A percentile compares a stretch with the other conserved stretches of the same genome.
Evolutionary conservation across 2,113 vertebrate species (phyloP).

Genomic region (Apodemus speciosus): DNA sequence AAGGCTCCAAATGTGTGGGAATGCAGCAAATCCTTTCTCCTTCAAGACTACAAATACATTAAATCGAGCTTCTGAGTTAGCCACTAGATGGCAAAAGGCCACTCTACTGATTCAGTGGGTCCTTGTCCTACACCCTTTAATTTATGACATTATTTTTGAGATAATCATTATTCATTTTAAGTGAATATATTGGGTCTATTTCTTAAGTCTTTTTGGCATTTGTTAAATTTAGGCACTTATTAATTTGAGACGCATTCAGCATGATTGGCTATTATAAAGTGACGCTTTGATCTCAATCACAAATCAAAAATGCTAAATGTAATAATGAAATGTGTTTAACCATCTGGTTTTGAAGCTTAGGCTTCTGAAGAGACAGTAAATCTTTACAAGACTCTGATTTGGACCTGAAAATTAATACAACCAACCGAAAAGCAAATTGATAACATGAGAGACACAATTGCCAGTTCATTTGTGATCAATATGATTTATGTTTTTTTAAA

Average conservation of each 20-base stretch:
- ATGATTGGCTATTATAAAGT: background rate
- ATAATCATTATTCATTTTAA: background rate
- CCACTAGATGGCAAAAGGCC: background rate
- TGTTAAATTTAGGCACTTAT: background rate
- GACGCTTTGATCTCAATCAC: background rate
- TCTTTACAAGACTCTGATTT: background rate
- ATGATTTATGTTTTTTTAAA: background rate
- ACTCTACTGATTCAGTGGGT: background rate
- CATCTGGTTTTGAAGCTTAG: background rate
- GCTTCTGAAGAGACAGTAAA: background rate
- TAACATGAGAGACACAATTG: background rate
- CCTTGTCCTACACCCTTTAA: background rate
- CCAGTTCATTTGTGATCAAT: background rate
- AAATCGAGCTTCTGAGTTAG: background rate
- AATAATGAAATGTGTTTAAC: background rate
- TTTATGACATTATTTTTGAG: background rate
- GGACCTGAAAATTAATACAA: background rate
- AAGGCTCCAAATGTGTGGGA: background rate
- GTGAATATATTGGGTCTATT: background rate
- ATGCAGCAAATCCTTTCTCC: background rate
- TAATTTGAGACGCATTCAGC: background rate
- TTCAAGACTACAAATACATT: rapidly evolving
- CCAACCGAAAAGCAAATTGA: background rate
- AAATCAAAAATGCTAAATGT: background rate
- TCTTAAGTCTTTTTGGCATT: background rate